Base-by-base conservation (phyloP, 2,888 invertebrate species). In the Eristalis tenax region DNA sequence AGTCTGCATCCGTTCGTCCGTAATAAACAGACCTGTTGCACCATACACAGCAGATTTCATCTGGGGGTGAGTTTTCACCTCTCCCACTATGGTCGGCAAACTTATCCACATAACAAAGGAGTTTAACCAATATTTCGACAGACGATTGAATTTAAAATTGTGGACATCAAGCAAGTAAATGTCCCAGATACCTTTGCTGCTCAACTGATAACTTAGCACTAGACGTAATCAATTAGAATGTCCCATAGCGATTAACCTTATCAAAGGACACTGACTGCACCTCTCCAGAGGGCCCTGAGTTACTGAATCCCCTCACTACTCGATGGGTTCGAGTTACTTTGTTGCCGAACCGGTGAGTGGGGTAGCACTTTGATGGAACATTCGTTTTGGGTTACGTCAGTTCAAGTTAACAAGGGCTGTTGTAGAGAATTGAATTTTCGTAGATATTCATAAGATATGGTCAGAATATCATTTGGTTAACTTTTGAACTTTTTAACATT, bases 151-250 rank as follows among this genome's bases (percentile, higher is more conserved):
- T n/a, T n/a, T n/a, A n/a, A n/a, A n/a, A n/a, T 73, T 73, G 63
- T 73, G 63, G 63, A 63, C 63, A 63, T 28, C 22, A 43, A 43
- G 15, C 73, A 63, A 73, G 63, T 73, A 74, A 64, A 63, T 18
- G 0, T 18, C 43, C 10, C 10, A 65, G 64, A 35, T 35, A 23
- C 74, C 22, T n/a, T 56, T 65, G 56, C 64, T 63, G 40, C 35
- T 32, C n/a, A 35, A 64, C 40, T 63, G 64, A 73, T 50, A 64
- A 64, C 63, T 73, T 32, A 43, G 43, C 18, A 23, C 10, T 23
- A 65, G 74, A 38, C 56, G 56, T n/a, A 74, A 74, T 65, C 50
- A 65, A 74, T 65, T 74, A 65, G 64, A 65, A 65, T 32, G 32
- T 73, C 63, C 63, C 73, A 15, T 28, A 43, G 63, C 63, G 26